Evolutionary conservation across 2,888 invertebrate species (phyloP), one percentile per base, ranked within the genome.

Genomic region (Charanyca ferruginea): DNA sequence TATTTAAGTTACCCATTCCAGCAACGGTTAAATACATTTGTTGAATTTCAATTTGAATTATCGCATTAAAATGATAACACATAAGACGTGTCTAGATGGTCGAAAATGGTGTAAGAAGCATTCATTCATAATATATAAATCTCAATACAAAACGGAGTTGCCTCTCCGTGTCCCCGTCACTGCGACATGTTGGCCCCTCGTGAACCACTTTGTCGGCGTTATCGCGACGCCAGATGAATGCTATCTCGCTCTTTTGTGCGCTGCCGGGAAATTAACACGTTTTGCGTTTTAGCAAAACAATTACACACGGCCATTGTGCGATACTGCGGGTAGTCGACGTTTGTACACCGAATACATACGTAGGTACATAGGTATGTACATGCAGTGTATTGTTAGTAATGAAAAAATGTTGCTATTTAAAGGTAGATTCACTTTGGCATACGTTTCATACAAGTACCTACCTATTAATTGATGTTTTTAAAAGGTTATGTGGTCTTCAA

Each of bases 281-380:
- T 83, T 79, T 75, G 81, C 79, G 75, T 83, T 83, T 83, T 75
- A 77, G 77, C 79, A 71, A 83, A 82, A 82, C 82, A 82, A 82
- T 82, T 83, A 82, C 79, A 78, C 68, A 75, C 68, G 72, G 23
- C 69, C 66, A 75, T 82, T 82, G 80, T 82, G 63, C 51, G 70
- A 63, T 73, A 63, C 73, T 61, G 73, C 61, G 76, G 68, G 59
- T 63, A 58, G 73, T 38, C 73, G 45, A 44, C 60, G 49, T 60
- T 68, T 67, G 64, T 73, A 52, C 51, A 25, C 3, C 8, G 16
- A 54, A 59, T 51, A 49, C 59, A 13, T 58, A 55, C 28, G 22
- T 57, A 45, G 35, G 62, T 52, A 51, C 16, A 11, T 35, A 18
- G 13, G 51, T 44, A 47, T 6, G 16, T 42, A 66, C 22, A 44